A percentile compares a stretch with the other conserved stretches of the same genome.
Evolutionary conservation across 92 coral and sea anemone genomes (phyloP).

Genomic region (Epizoanthus fatuus): DNA sequence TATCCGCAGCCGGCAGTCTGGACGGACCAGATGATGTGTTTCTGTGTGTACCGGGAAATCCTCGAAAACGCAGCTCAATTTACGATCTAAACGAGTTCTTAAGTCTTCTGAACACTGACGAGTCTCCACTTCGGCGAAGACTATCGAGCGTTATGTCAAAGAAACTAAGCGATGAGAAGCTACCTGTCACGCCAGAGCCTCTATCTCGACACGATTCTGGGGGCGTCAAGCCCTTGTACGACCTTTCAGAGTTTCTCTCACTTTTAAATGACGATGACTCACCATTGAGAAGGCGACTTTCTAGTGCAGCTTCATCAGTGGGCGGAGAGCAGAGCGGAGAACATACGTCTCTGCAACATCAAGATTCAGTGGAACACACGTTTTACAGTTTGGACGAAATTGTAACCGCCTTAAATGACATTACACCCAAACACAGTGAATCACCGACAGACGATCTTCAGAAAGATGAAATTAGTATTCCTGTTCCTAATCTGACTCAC

Average conservation of each 20-base stretch:
- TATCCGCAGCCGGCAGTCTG: constrained; percentile 46
- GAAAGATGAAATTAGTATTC: constrained; percentile 57
- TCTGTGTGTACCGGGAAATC: constrained; percentile 64
- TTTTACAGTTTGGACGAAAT: constrained; percentile 67
- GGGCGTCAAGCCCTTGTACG: constrained; percentile 73
- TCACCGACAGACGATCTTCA: constrained; percentile 12
- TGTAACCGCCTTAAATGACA: constrained; percentile 75
- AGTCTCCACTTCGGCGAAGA: constrained; percentile 72
- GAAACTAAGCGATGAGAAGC: constrained; percentile 18
- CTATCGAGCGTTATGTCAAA: constrained; percentile 59
- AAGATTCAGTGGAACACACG: constrained; percentile 15
- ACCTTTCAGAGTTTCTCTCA: constrained; percentile 86
- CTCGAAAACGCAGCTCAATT: constrained; percentile 76
- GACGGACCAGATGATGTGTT: constrained; percentile 77
- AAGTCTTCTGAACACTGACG: constrained; percentile 68
- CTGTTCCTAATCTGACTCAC: constrained; percentile 60
- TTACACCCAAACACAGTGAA: constrained; percentile 24
- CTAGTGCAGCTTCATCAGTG: constrained; percentile 62
- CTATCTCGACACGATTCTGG: constrained; percentile 86
- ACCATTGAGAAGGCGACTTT: constrained; percentile 80
- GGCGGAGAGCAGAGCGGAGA: neutral
- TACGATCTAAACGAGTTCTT: constrained; percentile 82
- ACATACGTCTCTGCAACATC: constrained; percentile 22
- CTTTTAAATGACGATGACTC: constrained; percentile 78
- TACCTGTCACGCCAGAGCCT: constrained; percentile 54